Evolutionary conservation across 2,113 vertebrate species (phyloP), one percentile per base, ranked within the genome.

Genomic region (Phylloscopus trochilus): DNA sequence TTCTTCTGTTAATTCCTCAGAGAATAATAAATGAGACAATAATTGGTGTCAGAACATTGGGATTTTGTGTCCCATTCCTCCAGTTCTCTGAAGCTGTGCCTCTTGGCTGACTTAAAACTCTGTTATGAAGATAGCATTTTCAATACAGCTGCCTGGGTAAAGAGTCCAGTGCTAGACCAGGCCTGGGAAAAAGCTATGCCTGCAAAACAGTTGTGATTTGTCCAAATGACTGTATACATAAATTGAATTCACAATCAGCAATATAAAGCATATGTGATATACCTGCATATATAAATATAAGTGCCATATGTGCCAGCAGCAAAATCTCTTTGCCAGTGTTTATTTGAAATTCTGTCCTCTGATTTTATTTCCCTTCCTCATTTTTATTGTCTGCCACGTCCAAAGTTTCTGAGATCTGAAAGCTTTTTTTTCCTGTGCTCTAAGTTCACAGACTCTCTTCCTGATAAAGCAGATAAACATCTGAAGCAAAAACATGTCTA

Each of bases 391-490:
- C 60, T 55, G 33, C 49, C 10, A 53, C 0, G 0, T 17, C 78
- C 83, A 66, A 43, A 76, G 37, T 15, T 85, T 82, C 43, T 76
- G 84, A 59, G 62, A 51, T 69, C 41, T 62, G 58, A 59, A 82
- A 70, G 28, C 6, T 49, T 91, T 89, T 74, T 70, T 49, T 30
- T 70, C 46, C 69, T 46, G 67, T 83, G 35, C 6, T 6, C 21
- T 35, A 64, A 67, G 33, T 87, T 95, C 78, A 67, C 56, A 90
- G 63, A 35, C 64, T 66, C 21, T 79, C 10, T 21, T 68, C 39
- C 67, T 70, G 84, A 80, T 77, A 83, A 69, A 92, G 59, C 63
- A 90, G 87, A 96, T 83, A 80, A 90, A 83, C 33, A 83, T 88
- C 78, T 55, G 75, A 85, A 86, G 70, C 63, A 80, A 77, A 88